Percentiles rank a stretch among this genome's conserved stretches.
Evolutionary conservation across 2,797 vertebrate genomes (phyloP).

Genomic region (Craterocephalus amniculus): DNA sequence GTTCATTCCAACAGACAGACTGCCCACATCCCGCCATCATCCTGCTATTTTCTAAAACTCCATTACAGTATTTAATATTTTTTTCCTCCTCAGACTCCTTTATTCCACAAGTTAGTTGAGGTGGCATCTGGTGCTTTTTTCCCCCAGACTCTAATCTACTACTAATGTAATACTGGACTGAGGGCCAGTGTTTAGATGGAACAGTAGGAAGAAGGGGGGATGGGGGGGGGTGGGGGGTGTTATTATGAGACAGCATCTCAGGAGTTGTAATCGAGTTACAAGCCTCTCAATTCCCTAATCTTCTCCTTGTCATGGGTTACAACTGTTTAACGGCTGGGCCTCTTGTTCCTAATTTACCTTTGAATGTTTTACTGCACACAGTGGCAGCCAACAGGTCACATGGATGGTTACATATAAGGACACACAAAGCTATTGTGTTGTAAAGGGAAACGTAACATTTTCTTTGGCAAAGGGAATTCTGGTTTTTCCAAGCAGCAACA

Average conservation of each 20-base stretch:
- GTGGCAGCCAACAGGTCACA: constrained; percentile 55
- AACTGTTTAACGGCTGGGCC: constrained; percentile 74
- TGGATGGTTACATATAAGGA: constrained; percentile 43
- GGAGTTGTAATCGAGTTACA: constrained; percentile 81
- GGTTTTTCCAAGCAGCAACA: constrained; percentile 71
- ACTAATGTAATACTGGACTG: constrained; percentile 76
- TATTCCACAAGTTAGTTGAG: constrained; percentile 69
- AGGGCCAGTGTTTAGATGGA: constrained; percentile 69
- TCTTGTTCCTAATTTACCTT: constrained; percentile 74
- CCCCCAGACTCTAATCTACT: constrained; percentile 74
- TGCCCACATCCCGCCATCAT: constrained; percentile 57
- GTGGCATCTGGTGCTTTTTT: constrained; percentile 76
- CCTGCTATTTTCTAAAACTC: constrained; percentile 62
- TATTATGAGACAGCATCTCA: constrained; percentile 78
- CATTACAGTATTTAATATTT: constrained; percentile 60
- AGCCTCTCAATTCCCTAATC: constrained; percentile 81
- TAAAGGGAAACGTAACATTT: constrained; percentile 72
- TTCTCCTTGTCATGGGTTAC: constrained; percentile 78
- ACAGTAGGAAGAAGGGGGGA: constrained; percentile 56
- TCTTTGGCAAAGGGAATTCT: constrained; percentile 68
- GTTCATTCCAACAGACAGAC: constrained; percentile 65
- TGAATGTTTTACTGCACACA: constrained; percentile 70
- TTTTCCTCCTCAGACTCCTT: constrained; percentile 46
- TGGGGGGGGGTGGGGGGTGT: constrained; percentile 38
- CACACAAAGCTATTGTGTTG: constrained; percentile 69